phyloP scores from a whole-genome alignment of 2,888 invertebrate genomes.

The Amiota minor region DNA sequence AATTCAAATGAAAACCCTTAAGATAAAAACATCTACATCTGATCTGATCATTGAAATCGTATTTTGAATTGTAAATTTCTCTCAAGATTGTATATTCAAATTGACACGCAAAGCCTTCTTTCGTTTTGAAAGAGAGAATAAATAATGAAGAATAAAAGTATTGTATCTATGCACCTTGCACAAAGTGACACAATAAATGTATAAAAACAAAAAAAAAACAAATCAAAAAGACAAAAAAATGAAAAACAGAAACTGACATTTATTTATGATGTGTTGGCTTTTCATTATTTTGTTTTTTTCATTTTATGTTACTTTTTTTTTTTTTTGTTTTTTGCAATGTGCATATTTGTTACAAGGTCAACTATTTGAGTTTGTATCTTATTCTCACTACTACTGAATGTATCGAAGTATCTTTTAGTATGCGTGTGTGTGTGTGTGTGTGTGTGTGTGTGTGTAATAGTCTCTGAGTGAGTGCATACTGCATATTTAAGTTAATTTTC shows the following conservation, averaged over 20 bases:
- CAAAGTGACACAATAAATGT: constrained; percentile 9
- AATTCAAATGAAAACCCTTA: no score
- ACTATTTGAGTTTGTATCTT: constrained; percentile 9
- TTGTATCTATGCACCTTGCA: not conserved
- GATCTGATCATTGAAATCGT: no score
- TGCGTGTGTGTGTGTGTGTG: not conserved
- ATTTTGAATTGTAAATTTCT: no score
- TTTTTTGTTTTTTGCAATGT: constrained; percentile 15
- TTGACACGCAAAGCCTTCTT: no score
- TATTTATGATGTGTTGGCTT: constrained; percentile 9
- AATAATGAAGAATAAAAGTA: no score
- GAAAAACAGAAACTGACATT: not conserved
- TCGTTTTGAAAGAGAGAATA: no score
- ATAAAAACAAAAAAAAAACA: no score
- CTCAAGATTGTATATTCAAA: no score
- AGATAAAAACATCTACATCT: no score
- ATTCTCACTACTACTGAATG: not conserved
- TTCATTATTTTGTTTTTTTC: constrained; percentile 6
- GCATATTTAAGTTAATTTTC: no score
- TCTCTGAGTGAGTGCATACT: no score
- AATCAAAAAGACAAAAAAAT: not conserved
- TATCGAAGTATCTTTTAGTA: not conserved
- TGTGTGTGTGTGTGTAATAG: not conserved
- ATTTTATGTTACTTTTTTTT: not conserved
- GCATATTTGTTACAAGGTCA: constrained; percentile 25